Base-by-base conservation (phyloP, 2,113 vertebrate genomes). In the Scatophagus argus region DNA sequence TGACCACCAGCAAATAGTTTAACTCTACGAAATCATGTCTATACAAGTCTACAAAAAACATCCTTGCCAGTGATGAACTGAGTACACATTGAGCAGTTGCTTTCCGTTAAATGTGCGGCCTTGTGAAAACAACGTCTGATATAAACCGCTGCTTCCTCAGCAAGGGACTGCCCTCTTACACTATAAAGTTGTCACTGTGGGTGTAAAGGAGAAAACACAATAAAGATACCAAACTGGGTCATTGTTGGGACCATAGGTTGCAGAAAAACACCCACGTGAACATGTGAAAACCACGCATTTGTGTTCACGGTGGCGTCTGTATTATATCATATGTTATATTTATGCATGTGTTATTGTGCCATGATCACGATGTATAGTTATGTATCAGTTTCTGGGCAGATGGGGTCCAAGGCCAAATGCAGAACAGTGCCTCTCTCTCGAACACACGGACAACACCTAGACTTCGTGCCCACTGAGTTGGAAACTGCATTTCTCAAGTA, bases 401-500 rank as follows among this genome's bases (percentile, higher is more conserved):
- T 61, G 43, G 74, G 36, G 78, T 81, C 74, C 56, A 49, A 58
- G 80, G 77, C 54, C 70, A 79, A 63, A 83, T 46, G 44, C 59
- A 79, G 75, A 74, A 41, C 14, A 1, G 19, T 4, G 44, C 51
- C 29, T 74, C 29, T 43, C 54, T 51, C 54, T 32, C 31, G 25
- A 44, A 52, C 8, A 29, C 69, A 73, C 6, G 44, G 77, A 80
- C 72, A 74, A 66, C 81, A 83, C 34, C 52, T 47, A 43, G 77
- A 81, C 77, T 74, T 56, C 13, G 11, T 81, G 81, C 56, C 65
- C 32, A 60, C 74, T 75, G 84, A 88, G 85, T 64, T 91, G 81
- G 84, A 90, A 90, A 91, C 70, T 75, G 62, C 75, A 85, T 92
- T 91, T 93, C 87, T 88, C 77, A 88, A 92, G 87, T 87, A 89